Evolutionary conservation across 2,888 invertebrate genomes (phyloP), one percentile per base, ranked within the genome.

Genomic region (Platycheirus albimanus): DNA sequence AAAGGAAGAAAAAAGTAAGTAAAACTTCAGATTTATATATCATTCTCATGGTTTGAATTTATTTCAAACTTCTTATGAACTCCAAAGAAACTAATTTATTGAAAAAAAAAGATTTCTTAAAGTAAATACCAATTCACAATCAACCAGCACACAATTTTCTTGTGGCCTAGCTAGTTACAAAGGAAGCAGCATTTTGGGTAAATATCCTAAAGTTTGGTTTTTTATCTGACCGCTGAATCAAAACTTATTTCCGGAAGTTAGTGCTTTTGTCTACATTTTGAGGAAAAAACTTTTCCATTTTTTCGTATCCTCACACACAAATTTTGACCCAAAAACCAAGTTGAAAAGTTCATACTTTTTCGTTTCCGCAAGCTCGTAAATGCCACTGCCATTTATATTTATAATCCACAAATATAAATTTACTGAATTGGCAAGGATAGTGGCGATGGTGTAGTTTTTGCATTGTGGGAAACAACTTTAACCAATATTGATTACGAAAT

Each of bases 271-370:
- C 20, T 20, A 20, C n/a, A n/a, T 20, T 49, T 3, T n/a, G 24
- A 24, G 5, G 24, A 10, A 7, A 28, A 28, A 51, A 51, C 15
- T 51, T 51, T 13, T 28, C 4, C 15, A 15, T 28, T 28, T 24
- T 15, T 4, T 28, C 8, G 1, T 15, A 13, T 24, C 13, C 24
- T 49, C 24, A 24, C 24, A 49, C 7, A 7, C n/a, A 24, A 49
- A 24, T 13, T n/a, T 13, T 24, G 13, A 49, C 49, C 49, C 24
- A 49, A 49, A n/a, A 28, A 24, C 8, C 24, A 49, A 49, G 24
- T 49, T 24, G 49, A 13, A 49, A 49, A 49, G 49, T 49, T 49
- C 30, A 33, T 24, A 33, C 5, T 7, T 33, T 7, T 33, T 33
- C 1, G 1, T 33, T 2, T 17, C 30, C 4, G 36, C 8, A 33